These are phyloP conservation scores for Habrosyne pyritoides DNA, from an alignment of 2,888 invertebrate species.

Conservation along the genomic window DNA sequence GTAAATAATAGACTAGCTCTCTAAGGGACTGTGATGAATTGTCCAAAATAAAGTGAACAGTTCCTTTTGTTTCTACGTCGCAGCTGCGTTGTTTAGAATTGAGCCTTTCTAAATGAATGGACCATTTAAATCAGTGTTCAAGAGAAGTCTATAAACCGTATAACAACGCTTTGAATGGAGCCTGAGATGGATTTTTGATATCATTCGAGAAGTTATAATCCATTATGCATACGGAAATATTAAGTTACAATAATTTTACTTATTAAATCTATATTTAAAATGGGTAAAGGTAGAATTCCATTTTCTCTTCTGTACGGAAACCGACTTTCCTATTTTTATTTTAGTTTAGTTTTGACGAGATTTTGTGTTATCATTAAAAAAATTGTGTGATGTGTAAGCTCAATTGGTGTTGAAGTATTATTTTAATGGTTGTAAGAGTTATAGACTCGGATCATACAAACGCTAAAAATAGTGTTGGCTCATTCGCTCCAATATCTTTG, in stretches of 20 bases:
- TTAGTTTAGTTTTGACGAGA: no score
- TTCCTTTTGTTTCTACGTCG: not conserved
- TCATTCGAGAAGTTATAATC: not conserved
- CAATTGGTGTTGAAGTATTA: constrained; percentile 17
- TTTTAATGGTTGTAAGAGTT: not conserved
- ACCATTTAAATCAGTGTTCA: not conserved
- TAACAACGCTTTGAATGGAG: no score
- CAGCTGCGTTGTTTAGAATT: not conserved
- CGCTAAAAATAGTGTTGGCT: not conserved
- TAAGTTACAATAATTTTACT: no score
- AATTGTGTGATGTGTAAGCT: constrained; percentile 38
- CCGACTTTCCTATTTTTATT: no score
- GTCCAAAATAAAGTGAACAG: not conserved
- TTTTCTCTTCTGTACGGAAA: no score
- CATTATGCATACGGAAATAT: not conserved
- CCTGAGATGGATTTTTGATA: no score
- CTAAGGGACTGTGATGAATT: not conserved
- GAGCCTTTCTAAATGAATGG: not conserved
- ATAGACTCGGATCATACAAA: not conserved
- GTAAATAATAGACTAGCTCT: not conserved
- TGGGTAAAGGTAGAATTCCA: no score
- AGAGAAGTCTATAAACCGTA: not conserved
- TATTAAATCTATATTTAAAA: no score
- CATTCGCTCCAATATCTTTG: not conserved
- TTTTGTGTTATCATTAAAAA: no score